Evolutionary conservation across 2,113 vertebrate species (phyloP).

Genomic region (Pterocles orientalis): DNA sequence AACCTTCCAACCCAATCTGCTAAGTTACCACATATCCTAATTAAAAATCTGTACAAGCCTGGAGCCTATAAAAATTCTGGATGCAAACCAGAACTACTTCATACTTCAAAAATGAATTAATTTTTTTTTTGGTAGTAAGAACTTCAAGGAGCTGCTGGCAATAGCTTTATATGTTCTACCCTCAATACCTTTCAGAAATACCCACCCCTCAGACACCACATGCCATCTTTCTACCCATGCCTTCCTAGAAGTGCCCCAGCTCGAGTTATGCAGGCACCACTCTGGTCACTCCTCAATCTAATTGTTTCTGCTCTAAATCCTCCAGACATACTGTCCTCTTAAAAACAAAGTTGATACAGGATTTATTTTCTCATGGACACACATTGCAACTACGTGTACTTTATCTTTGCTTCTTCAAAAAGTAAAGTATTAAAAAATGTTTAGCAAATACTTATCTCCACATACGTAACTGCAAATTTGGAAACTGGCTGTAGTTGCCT

Average conservation of each 20-base stretch:
- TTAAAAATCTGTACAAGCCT: not conserved
- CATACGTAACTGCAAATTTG: fast-evolving
- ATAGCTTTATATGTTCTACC: not conserved
- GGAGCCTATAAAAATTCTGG: not conserved
- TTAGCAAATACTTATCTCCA: not conserved
- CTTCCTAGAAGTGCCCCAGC: not conserved
- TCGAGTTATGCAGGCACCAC: not conserved
- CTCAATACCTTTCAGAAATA: not conserved
- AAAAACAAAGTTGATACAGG: not conserved
- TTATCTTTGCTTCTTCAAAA: not conserved
- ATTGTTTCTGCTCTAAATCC: not conserved
- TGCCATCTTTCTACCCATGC: not conserved
- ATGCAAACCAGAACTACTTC: not conserved
- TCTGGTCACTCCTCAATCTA: not conserved
- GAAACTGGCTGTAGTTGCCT: not conserved
- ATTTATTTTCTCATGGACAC: not conserved
- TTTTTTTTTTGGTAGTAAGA: not conserved
- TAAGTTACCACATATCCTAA: not conserved
- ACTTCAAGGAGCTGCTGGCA: not conserved
- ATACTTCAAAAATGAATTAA: not conserved
- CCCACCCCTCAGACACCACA: not conserved
- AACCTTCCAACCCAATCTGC: not conserved
- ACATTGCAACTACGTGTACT: not conserved
- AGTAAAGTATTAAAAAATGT: not conserved
- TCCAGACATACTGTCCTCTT: not conserved